Conservation (phyloP, 2,797 vertebrate species). For the Nyctalus aviator region DNA sequence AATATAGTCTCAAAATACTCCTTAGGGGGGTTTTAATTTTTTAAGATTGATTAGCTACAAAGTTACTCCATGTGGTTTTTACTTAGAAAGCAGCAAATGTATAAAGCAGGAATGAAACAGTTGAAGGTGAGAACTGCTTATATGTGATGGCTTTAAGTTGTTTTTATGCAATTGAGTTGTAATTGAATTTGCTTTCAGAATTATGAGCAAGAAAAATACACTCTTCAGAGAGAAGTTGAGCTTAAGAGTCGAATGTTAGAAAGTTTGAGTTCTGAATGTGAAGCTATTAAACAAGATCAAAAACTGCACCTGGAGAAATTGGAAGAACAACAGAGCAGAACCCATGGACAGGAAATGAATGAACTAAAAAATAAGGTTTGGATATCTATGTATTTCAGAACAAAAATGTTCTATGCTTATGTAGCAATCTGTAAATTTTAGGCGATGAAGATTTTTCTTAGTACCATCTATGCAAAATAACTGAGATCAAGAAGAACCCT, state of each 20-base stretch:
- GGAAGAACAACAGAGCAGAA: conserved; percentile 90
- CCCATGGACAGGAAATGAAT: conserved; percentile 88
- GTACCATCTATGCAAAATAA: background rate
- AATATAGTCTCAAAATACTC: background rate
- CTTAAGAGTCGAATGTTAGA: conserved; percentile 94
- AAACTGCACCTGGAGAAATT: conserved; percentile 90
- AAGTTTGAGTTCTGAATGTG: conserved; percentile 93
- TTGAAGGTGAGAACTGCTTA: conserved; percentile 40
- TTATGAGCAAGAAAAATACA: conserved; percentile 96
- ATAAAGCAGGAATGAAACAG: conserved; percentile 30
- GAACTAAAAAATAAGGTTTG: conserved; percentile 94
- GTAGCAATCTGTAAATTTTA: background rate
- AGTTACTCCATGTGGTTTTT: conserved; percentile 1
- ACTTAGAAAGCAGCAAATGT: conserved; percentile 25
- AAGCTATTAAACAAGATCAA: conserved; percentile 93
- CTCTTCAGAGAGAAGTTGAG: conserved; percentile 93
- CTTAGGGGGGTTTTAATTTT: background rate
- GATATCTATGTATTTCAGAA: background rate
- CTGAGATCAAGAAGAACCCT: background rate
- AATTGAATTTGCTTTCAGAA: conserved; percentile 86
- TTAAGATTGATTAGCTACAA: conserved; percentile 3
- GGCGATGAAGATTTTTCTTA: conserved; percentile 23
- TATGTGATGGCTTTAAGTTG: background rate
- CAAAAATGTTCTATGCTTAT: background rate
- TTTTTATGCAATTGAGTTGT: conserved; percentile 22